Percentiles rank a stretch among this genome's conserved stretches.
These are phyloP conservation scores for Ischnus inquisitorius DNA, from an alignment of 2,888 invertebrate genomes.

Conservation along the genomic window DNA sequence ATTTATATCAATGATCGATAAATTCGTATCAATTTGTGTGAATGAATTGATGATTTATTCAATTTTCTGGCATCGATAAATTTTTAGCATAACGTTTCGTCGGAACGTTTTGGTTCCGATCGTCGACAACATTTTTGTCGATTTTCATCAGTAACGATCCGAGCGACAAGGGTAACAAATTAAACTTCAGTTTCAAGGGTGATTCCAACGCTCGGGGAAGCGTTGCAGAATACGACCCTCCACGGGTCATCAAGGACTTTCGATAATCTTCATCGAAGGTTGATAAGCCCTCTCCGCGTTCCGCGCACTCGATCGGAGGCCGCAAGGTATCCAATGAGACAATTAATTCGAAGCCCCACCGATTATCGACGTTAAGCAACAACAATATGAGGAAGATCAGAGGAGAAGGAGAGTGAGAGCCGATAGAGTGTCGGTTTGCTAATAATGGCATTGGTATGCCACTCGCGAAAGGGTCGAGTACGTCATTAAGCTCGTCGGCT, in stretches of 20 bases:
- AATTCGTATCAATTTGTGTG: background rate
- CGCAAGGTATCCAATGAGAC: conserved; percentile 41
- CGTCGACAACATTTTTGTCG: too few relatives aligned
- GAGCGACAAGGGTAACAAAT: background rate
- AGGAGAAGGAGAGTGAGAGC: background rate
- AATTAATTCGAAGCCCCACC: conserved; percentile 55
- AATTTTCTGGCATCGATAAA: too few relatives aligned
- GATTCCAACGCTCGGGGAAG: background rate
- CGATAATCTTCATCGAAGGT: conserved; percentile 13
- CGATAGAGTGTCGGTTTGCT: conserved; percentile 44
- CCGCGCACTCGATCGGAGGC: background rate
- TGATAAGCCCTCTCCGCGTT: conserved; percentile 18
- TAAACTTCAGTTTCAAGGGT: background rate
- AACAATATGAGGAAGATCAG: conserved; percentile 33
- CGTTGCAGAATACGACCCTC: background rate
- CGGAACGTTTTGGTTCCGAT: too few relatives aligned
- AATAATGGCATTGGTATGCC: conserved; percentile 66
- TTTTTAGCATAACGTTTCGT: too few relatives aligned
- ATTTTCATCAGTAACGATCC: background rate
- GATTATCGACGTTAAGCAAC: conserved; percentile 52
- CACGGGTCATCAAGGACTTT: background rate
- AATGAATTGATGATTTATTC: too few relatives aligned
- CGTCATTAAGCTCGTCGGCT: conserved; percentile 65
- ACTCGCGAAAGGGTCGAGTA: conserved; percentile 64
- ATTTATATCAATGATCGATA: too few relatives aligned